phyloP scores from a whole-genome alignment of 1,140 invertebrate genomes.

The Lepidurus apus region DNA sequence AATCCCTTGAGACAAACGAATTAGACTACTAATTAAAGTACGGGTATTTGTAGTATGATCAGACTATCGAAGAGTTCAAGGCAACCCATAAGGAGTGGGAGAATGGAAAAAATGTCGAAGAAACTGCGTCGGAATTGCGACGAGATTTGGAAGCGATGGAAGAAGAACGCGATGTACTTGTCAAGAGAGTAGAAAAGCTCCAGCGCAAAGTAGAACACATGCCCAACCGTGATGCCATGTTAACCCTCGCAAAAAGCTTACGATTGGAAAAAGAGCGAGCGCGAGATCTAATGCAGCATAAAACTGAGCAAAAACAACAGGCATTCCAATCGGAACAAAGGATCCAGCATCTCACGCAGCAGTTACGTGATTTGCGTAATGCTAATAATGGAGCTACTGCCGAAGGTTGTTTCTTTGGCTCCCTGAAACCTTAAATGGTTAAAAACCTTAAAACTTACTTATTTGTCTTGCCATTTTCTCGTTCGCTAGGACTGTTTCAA shows the following conservation, averaged over 20 bases:
- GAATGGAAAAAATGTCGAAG: conserved; percentile 51
- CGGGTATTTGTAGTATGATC: conserved; percentile 56
- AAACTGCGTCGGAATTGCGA: conserved; percentile 57
- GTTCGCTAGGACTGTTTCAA: conserved; percentile 50
- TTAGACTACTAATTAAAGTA: conserved; percentile 25
- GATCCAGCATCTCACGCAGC: conserved; percentile 50
- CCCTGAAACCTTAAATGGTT: conserved; percentile 35
- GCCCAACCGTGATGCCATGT: conserved; percentile 50
- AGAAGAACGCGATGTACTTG: conserved; percentile 70
- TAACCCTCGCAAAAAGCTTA: conserved; percentile 62
- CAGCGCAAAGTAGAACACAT: conserved; percentile 56
- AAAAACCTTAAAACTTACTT: conserved; percentile 19
- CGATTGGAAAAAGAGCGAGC: conserved; percentile 64
- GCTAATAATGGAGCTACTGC: conserved; percentile 53
- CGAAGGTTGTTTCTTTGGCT: conserved; percentile 44
- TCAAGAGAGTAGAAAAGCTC: conserved; percentile 64
- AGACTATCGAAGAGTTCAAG: conserved; percentile 77
- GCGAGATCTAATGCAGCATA: conserved; percentile 57
- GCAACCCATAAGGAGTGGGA: conserved; percentile 67
- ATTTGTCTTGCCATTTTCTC: conserved; percentile 25
- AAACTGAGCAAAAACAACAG: conserved; percentile 52
- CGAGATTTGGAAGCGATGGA: conserved; percentile 79
- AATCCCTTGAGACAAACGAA: neutral
- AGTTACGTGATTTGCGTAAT: conserved; percentile 53
- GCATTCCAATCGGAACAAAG: conserved; percentile 53